Evolutionary conservation across 2,113 vertebrate genomes (phyloP).

Genomic region (Hemichromis elongatus): DNA sequence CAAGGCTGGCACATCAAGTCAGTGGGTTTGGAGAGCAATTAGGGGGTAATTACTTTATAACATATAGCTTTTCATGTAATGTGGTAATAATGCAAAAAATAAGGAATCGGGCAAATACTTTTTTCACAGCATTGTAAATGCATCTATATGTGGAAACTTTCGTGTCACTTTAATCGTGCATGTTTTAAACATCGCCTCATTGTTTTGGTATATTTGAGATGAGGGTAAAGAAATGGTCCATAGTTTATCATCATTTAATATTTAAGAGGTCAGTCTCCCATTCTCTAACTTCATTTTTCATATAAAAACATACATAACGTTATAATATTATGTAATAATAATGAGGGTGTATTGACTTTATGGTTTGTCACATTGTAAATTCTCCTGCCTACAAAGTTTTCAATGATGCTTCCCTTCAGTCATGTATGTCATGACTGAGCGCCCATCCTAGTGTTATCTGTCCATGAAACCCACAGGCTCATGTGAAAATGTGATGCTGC

Average conservation of each 20-base stretch:
- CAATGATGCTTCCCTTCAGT: background rate
- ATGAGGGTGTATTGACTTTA: background rate
- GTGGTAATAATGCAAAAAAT: background rate
- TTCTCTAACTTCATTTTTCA: background rate
- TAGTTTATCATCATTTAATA: background rate
- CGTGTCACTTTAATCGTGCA: background rate
- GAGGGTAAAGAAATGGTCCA: background rate
- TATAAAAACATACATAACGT: background rate
- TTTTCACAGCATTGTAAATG: background rate
- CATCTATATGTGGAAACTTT: background rate
- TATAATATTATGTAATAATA: background rate
- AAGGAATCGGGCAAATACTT: background rate
- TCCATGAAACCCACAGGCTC: slow-evolving; percentile 19
- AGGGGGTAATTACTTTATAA: background rate
- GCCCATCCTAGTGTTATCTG: background rate
- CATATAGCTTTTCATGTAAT: background rate
- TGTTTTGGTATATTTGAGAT: background rate
- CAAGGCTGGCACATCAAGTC: background rate
- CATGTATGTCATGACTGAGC: background rate
- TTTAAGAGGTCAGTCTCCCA: background rate
- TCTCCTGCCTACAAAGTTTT: background rate
- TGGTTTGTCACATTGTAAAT: background rate
- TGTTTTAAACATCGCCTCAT: background rate
- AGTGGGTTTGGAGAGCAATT: background rate
- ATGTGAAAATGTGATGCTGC: slow-evolving; percentile 53